These are phyloP conservation scores for Gnathonemus longibarbis DNA, from an alignment of 2,113 vertebrate genomes.

Conservation along the genomic window DNA sequence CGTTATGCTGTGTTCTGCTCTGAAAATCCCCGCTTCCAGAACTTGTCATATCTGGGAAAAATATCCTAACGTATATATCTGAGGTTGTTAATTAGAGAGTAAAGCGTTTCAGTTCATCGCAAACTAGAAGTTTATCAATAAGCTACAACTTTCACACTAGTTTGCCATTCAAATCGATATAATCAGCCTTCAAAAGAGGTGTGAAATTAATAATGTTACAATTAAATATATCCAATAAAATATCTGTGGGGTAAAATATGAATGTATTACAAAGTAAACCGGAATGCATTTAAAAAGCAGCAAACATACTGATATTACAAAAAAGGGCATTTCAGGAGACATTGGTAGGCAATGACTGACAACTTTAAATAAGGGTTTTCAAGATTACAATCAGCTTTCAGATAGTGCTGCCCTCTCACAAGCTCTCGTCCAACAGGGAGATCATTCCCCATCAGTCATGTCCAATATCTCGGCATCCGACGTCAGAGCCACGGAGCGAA, in stretches of 20 bases:
- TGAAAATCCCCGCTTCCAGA: background rate
- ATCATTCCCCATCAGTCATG: conserved; percentile 10
- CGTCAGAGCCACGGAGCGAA: background rate
- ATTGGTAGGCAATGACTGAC: conserved; percentile 12
- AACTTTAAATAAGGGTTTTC: conserved; percentile 8
- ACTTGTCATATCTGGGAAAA: background rate
- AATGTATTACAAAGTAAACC: background rate
- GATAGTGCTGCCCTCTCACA: background rate
- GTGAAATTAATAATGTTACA: background rate
- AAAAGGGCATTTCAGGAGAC: background rate
- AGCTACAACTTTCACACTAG: background rate
- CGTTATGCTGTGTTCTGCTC: background rate
- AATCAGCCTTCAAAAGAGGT: background rate
- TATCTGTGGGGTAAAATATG: background rate
- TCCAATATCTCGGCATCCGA: background rate
- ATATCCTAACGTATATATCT: background rate
- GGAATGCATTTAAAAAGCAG: background rate
- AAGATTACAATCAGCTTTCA: background rate
- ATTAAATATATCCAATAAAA: background rate
- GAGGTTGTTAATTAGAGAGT: background rate
- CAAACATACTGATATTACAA: background rate
- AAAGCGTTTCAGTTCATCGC: background rate
- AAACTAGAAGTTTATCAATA: background rate
- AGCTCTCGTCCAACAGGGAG: background rate
- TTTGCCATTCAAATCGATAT: background rate